Conservation (phyloP, 2,888 invertebrate species). For the Caenorhabditis imperialis region DNA sequence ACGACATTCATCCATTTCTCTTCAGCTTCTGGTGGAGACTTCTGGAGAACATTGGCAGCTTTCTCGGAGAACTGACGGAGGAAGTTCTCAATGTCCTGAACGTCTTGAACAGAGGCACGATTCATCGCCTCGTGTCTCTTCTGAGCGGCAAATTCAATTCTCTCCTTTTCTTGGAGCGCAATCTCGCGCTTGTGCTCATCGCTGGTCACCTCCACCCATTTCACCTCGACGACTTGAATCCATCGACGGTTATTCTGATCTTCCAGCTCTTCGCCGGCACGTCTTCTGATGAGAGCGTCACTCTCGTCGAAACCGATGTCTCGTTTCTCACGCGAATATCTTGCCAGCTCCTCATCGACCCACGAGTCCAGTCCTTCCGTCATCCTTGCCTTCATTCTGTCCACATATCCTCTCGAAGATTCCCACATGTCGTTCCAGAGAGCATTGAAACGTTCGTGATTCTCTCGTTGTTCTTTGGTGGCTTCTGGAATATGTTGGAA, state of each 20-base stretch:
- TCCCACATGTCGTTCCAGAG: slow-evolving; percentile 94
- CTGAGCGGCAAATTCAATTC: no score
- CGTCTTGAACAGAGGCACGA: no score
- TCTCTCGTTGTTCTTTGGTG: slow-evolving; percentile 86
- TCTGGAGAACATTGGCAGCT: no score
- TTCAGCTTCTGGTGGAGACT: no score
- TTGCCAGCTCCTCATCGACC: slow-evolving; percentile 90
- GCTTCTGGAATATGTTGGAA: slow-evolving; percentile 85
- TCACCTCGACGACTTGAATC: slow-evolving; percentile 61
- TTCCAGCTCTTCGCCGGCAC: slow-evolving; percentile 89
- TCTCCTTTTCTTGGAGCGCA: no score
- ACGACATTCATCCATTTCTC: no score
- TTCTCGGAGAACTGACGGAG: no score
- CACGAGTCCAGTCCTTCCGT: slow-evolving; percentile 88
- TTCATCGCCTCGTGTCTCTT: no score
- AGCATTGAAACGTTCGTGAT: slow-evolving; percentile 84
- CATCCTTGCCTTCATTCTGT: slow-evolving; percentile 83
- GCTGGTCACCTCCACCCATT: slow-evolving; percentile 83
- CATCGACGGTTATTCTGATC: slow-evolving; percentile 83
- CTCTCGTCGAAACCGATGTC: slow-evolving; percentile 76
- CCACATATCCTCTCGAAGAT: slow-evolving; percentile 87
- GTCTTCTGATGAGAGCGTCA: slow-evolving; percentile 83
- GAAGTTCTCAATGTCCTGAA: no score
- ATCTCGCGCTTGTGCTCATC: slow-evolving; percentile 87
- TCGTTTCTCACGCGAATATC: slow-evolving; percentile 88